A percentile compares a stretch with the other conserved stretches of the same genome.
These are phyloP conservation scores for Arvicola amphibius DNA, from an alignment of 2,797 vertebrate species.

Conservation along the genomic window DNA sequence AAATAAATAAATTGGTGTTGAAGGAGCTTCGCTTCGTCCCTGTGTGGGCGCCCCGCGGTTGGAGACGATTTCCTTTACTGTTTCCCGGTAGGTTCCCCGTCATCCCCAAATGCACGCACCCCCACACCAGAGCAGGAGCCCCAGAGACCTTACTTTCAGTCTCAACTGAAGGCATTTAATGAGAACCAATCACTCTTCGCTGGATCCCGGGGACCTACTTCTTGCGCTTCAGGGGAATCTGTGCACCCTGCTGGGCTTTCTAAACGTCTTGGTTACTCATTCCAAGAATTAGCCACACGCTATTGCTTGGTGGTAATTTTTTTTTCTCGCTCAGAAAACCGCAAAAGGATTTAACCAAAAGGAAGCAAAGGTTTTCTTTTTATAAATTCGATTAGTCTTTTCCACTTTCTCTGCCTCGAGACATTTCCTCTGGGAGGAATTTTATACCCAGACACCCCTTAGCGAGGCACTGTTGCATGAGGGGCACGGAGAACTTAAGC, in stretches of 20 bases:
- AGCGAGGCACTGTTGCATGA: slow-evolving; percentile 60
- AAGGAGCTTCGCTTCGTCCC: neutral
- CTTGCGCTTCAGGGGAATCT: neutral
- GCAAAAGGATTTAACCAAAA: slow-evolving; percentile 70
- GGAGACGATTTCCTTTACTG: neutral
- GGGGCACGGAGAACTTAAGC: neutral
- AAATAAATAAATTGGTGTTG: neutral
- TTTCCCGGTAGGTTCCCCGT: neutral
- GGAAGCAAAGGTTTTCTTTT: slow-evolving; percentile 70
- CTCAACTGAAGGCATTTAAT: neutral
- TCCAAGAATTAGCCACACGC: slow-evolving; percentile 59
- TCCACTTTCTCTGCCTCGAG: slow-evolving; percentile 55
- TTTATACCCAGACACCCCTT: slow-evolving; percentile 51
- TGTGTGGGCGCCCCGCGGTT: neutral
- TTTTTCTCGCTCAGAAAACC: slow-evolving; percentile 65
- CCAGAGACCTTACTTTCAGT: neutral
- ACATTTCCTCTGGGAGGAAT: slow-evolving; percentile 68
- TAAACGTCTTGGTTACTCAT: neutral
- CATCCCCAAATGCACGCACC: neutral
- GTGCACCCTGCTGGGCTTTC: neutral
- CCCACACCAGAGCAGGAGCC: neutral
- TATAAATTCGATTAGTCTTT: slow-evolving; percentile 70
- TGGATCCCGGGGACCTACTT: neutral
- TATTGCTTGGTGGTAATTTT: neutral
- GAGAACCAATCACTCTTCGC: neutral